A percentile compares a stretch with the other conserved stretches of the same genome.
Conservation (phyloP, 2,797 vertebrate genomes). For the Sarcoramphus papa region DNA sequence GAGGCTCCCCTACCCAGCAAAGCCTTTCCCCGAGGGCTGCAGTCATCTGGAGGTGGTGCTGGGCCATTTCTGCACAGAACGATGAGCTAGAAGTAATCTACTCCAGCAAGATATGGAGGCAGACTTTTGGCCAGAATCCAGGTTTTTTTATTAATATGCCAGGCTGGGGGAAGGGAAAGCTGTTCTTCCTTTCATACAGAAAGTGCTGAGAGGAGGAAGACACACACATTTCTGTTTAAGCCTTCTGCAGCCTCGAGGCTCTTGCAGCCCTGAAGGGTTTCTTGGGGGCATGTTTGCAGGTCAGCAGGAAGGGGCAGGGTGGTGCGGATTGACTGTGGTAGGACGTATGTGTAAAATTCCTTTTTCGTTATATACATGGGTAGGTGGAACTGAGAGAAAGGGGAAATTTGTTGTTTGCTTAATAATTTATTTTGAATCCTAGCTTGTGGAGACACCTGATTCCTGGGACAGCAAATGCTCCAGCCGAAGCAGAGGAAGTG, state of each 20-base stretch:
- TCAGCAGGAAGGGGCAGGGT: background rate
- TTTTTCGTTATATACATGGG: background rate
- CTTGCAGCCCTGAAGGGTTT: background rate
- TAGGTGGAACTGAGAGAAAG: background rate
- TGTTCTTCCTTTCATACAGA: background rate
- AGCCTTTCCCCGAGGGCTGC: background rate
- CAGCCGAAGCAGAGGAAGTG: background rate
- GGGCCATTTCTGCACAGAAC: background rate
- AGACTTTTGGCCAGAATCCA: background rate
- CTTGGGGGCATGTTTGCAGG: background rate
- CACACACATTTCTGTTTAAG: background rate
- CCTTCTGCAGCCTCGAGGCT: background rate
- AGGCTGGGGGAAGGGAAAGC: background rate
- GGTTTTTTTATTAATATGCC: background rate
- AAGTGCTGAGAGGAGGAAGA: background rate
- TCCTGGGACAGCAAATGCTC: background rate
- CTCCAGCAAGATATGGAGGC: background rate
- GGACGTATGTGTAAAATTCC: background rate
- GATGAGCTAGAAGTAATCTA: background rate
- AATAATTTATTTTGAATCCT: background rate
- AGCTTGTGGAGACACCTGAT: rapidly evolving
- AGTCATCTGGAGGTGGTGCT: background rate
- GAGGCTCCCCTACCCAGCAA: background rate
- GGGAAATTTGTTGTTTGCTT: background rate
- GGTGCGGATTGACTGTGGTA: background rate